Evolutionary conservation across 2,888 invertebrate species (phyloP), one percentile per base, ranked within the genome.

Genomic region (Pemphredon lugubris): DNA sequence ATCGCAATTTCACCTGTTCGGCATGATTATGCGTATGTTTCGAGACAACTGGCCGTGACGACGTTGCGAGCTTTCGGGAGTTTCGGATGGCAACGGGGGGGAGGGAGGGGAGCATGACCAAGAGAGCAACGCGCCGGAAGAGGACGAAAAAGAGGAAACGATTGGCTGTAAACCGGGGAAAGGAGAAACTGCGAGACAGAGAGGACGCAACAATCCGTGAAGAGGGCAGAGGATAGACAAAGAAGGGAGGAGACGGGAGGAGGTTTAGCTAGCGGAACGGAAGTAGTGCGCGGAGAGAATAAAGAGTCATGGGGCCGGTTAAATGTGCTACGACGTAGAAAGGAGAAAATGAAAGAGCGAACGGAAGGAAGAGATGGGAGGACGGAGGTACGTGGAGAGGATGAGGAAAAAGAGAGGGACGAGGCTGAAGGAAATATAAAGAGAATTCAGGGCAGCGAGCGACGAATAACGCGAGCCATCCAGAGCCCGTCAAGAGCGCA

Each of bases 241-340:
- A 13, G 20, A 13, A 34, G 18, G 30, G n/a, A 26, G 2, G 5
- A 2, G 1, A 23, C 5, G 44, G 16, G 7, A 37, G n/a, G n/a
- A n/a, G n/a, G n/a, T n/a, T n/a, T n/a, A n/a, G n/a, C 14, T 34
- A 45, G 57, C 57, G 44, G 47, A 63, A 57, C 30, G 34, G 32
- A 40, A 51, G 42, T 11, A 42, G 44, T 16, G 57, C 34, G n/a
- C n/a, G 34, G 34, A 11, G 34, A 34, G n/a, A 9, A 34, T 34
- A n/a, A n/a, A 34, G 34, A 34, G n/a, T 3, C 34, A 7, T n/a
- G 34, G n/a, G n/a, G n/a, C 9, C n/a, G 34, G 9, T 34, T 9
- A 34, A 34, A 34, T 9, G 34, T 34, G 57, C 34, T 7, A 37
- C 57, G 23, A 63, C 57, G 45, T 13, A 20, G 39, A 63, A 57